phyloP scores from a whole-genome alignment of 2,113 vertebrate genomes.

The Bothrops jararaca region DNA sequence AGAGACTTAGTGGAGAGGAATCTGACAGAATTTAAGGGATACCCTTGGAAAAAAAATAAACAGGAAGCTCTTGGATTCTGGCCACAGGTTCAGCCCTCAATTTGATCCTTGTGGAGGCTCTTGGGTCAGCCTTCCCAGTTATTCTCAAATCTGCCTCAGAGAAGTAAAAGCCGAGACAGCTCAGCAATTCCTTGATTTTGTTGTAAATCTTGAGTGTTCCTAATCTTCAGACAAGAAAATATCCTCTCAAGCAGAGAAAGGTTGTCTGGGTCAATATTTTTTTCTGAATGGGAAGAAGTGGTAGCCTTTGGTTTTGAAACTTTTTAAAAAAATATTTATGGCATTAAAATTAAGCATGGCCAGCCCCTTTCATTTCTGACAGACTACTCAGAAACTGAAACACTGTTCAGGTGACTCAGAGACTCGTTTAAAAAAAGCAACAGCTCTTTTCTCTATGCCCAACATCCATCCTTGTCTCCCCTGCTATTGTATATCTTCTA shows the following conservation, averaged over 20 bases:
- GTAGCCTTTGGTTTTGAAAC: background rate
- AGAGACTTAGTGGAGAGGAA: background rate
- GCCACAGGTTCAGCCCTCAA: background rate
- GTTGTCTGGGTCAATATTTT: background rate
- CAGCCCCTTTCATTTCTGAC: background rate
- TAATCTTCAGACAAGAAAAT: background rate
- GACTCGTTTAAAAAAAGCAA: background rate
- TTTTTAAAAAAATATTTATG: background rate
- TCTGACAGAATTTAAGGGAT: background rate
- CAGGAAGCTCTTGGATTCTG: background rate
- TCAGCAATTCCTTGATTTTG: background rate
- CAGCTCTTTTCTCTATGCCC: too few relatives aligned
- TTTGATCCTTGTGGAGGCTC: background rate
- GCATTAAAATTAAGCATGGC: background rate
- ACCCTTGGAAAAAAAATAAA: background rate
- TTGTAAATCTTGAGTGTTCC: background rate
- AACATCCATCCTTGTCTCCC: too few relatives aligned
- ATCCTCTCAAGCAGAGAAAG: background rate
- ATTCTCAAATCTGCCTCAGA: background rate
- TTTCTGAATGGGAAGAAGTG: background rate
- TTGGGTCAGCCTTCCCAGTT: background rate
- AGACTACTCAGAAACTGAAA: background rate
- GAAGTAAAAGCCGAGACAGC: background rate
- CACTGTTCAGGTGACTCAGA: background rate
- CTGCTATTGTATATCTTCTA: too few relatives aligned